Base-by-base conservation (phyloP, 2,113 vertebrate genomes). In the Neolamprologus brichardi region DNA sequence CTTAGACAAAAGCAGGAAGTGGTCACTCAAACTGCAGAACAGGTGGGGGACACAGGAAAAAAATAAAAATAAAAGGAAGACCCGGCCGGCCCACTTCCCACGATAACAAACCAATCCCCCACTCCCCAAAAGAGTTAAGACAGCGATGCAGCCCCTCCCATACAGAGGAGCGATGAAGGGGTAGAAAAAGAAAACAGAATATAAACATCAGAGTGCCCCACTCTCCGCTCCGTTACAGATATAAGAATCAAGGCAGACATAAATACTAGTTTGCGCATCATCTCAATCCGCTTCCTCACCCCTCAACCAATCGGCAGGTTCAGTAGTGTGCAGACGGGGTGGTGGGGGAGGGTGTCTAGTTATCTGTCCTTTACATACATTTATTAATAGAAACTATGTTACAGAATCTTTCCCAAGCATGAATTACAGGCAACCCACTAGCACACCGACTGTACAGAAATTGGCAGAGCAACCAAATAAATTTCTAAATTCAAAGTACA, bases 381-480 rank as follows among this genome's bases (percentile, higher is more conserved):
- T 94, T 94, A 96, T 93, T 95, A 94, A 93, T 96, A 95, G 90
- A 96, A 96, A 96, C 95, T 95, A 95, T 94, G 86, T 96, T 96
- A 96, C 93, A 94, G 91, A 95, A 92, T 95, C 90, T 95, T 92
- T 94, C 88, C 91, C 94, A 94, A 91, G 90, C 85, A 94, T 94
- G 92, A 95, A 94, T 95, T 96, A 95, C 94, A 95, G 93, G 94
- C 94, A 95, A 95, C 95, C 92, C 87, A 94, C 93, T 84, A 94
- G 93, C 93, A 95, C 94, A 90, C 89, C 87, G 91, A 95, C 95
- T 95, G 95, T 95, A 96, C 96, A 96, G 87, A 83, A 93, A 92
- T 94, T 80, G 91, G 92, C 93, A 84, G 87, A 90, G 90, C 85
- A 86, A 88, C 90, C 92, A 93, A 92, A 91, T 90, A 88, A 89